phyloP scores from a whole-genome alignment of 2,797 vertebrate species.

The Ispidina picta region DNA sequence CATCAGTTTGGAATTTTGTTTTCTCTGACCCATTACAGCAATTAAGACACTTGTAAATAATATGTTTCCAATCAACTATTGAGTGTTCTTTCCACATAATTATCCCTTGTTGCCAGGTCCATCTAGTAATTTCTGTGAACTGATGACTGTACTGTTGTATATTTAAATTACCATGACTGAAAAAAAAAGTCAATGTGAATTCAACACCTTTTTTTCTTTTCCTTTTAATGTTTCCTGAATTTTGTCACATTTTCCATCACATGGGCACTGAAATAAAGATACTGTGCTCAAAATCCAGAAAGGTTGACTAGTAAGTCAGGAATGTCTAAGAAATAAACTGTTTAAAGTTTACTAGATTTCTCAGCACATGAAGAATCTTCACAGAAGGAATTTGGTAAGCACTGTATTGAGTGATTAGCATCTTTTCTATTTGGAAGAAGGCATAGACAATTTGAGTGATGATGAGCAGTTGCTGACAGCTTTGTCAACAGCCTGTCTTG shows the following conservation, averaged over 20 bases:
- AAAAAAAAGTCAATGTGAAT: not conserved
- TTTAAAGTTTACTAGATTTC: not conserved
- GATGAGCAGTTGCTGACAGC: not conserved
- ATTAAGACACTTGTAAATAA: not conserved
- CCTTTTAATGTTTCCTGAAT: not conserved
- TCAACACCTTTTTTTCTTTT: not conserved
- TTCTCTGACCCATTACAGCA: not conserved
- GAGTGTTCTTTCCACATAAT: not conserved
- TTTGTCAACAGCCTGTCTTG: not conserved
- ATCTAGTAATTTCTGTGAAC: not conserved
- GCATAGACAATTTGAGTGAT: not conserved
- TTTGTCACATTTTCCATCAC: not conserved
- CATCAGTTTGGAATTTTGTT: not conserved
- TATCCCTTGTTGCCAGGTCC: not conserved
- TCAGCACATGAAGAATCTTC: not conserved
- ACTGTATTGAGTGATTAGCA: not conserved
- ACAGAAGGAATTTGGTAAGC: not conserved
- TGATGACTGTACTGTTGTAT: not conserved
- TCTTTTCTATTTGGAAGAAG: not conserved
- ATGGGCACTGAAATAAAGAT: not conserved
- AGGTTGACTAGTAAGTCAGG: not conserved
- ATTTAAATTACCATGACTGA: not conserved
- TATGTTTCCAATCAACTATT: not conserved
- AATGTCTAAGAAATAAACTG: not conserved
- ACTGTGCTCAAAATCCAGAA: not conserved